phyloP scores from a whole-genome alignment of 2,113 vertebrate species.

The Aspiorhynchus laticeps region DNA sequence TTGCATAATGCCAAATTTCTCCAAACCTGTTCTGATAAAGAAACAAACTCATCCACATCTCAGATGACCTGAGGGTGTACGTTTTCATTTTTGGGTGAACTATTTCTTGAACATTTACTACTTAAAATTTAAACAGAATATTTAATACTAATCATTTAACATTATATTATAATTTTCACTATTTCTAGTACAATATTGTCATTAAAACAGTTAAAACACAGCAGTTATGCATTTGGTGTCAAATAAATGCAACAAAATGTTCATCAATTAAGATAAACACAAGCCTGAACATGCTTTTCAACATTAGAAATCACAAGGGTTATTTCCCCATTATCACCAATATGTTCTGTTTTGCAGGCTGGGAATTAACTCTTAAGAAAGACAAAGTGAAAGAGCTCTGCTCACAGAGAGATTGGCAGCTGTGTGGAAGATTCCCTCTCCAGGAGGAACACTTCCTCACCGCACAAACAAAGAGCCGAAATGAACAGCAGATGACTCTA shows the following conservation, averaged over 20 bases:
- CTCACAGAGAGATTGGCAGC: not conserved
- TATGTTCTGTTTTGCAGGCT: not conserved
- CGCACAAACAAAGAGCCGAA: not conserved
- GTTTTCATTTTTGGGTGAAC: no score
- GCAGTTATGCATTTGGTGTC: not conserved
- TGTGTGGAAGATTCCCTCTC: constrained; percentile 4
- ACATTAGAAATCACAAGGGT: not conserved
- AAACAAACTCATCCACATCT: no score
- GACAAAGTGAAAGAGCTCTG: not conserved
- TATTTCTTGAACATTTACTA: no score
- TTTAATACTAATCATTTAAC: no score
- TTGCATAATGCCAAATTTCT: no score
- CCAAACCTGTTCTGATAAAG: no score
- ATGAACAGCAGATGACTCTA: constrained; percentile 39
- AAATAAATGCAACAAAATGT: not conserved
- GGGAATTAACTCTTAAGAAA: not conserved
- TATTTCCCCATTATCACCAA: not conserved
- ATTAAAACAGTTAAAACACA: not conserved
- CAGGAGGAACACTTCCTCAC: not conserved
- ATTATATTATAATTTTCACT: not conserved
- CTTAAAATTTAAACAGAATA: no score
- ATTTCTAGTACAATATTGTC: not conserved
- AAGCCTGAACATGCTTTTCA: not conserved
- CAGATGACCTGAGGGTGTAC: no score
- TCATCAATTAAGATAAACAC: not conserved